Base-by-base conservation (phyloP, 92 coral and sea anemone species). In the Actinostola sp. region DNA sequence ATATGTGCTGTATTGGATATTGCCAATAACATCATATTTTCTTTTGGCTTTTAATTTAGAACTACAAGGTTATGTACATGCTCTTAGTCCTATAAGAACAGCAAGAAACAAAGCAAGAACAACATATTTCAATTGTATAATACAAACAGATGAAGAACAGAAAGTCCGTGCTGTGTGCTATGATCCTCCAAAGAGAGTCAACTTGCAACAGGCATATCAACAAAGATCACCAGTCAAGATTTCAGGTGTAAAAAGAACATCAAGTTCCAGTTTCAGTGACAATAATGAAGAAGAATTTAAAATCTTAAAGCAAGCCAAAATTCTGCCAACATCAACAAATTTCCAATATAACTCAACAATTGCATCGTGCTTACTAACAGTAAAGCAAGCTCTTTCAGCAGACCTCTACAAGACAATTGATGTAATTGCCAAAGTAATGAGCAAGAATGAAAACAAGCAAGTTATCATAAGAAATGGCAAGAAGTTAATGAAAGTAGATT, bases 91-190 rank as follows among this genome's bases (percentile, higher is more conserved):
- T 32, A 66, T 81, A 44, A 63, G 31, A 73, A 66, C 81, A 55
- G 79, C 75, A 53, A 49, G 73, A 76, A 83, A 68, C 46, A 49
- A 41, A 31, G 72, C 72, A 71, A 66, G 61, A 50, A 78, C 76
- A 41, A 77, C 73, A 67, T 71, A 81, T 78, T 77, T 86, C 66
- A 79, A 82, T 72, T 75, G 82, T 81, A 79, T 72, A 56, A 75
- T 82, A 54, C 92, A 86, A 68, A 76, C 77, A 53, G 69, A 73
- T 63, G 34, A 79, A 59, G 66, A 88, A 38, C 67, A 83, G 74
- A 70, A 79, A n/a, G 78, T 88, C 29, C 76, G 81, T 63, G 71
- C 72, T 56, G 82, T 88, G 46, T 84, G 89, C 74, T 88, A 73
- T 70, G 83, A 89, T 50, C 89, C 89, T 15, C 74, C 73, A 67